These are phyloP conservation scores for Bradypus variegatus DNA, from an alignment of 2,797 vertebrate genomes.

Conservation along the genomic window DNA sequence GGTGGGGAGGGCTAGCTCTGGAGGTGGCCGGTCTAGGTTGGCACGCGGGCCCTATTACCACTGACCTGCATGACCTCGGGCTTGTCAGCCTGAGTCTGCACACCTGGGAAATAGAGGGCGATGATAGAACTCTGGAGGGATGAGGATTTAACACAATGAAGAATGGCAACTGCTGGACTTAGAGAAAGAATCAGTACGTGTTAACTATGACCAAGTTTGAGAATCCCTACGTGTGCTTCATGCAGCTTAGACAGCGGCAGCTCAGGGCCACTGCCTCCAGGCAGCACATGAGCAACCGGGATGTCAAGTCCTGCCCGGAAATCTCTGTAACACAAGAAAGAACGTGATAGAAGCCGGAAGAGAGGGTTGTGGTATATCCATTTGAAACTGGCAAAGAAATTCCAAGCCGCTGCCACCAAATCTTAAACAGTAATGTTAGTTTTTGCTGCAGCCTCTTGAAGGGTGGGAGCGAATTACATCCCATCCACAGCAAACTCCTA, in stretches of 20 bases:
- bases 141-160: neutral
- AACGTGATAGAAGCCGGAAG: neutral
- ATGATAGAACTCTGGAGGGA: fast-evolving
- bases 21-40: neutral
- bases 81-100: neutral
- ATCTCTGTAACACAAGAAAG: neutral
- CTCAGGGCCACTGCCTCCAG: neutral
- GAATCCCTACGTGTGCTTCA: neutral
- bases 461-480: too few species aligned
- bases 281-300: neutral
- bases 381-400: neutral
- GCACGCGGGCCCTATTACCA: neutral
- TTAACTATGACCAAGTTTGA: too few species aligned
- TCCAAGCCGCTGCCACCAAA: neutral
- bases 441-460: neutral
- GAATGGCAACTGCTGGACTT: neutral
- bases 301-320: neutral
- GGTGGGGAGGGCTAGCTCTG: neutral
- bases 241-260: neutral
- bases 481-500: neutral
- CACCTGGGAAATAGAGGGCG: neutral
- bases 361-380: neutral
- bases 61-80: neutral
- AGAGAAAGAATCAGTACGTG: neutral
- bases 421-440: neutral